A percentile compares a stretch with the other conserved stretches of the same genome.
Conservation (phyloP, 1,140 invertebrate species). For the Sesamia nonagrioides region DNA sequence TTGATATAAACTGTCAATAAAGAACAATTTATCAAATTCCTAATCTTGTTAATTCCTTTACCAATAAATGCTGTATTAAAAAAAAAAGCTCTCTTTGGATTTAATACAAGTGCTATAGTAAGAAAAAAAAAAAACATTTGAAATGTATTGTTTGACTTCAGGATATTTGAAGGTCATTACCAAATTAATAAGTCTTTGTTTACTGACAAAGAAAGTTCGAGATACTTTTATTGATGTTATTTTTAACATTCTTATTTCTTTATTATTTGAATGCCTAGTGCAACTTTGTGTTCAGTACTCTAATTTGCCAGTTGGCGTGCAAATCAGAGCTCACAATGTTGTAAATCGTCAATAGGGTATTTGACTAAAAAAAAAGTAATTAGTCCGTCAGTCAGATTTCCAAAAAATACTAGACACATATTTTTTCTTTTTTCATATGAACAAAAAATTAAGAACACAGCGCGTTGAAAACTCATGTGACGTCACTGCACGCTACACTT, state of each 20-base stretch:
- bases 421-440: too few species aligned
- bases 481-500: too few species aligned
- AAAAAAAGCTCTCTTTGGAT: not conserved
- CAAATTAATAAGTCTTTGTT: slow-evolving; percentile 6
- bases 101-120: not conserved
- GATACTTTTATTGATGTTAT: slow-evolving; percentile 1
- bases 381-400: too few species aligned
- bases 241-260: slow-evolving; percentile 5
- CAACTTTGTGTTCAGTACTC: slow-evolving; percentile 8
- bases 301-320: too few species aligned
- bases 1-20: not conserved
- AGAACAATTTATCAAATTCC: too few species aligned
- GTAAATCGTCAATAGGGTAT: too few species aligned
- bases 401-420: too few species aligned
- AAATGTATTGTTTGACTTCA: not conserved
- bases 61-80: not conserved
- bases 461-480: too few species aligned
- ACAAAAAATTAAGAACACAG: too few species aligned
- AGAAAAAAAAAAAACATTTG: not conserved
- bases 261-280: too few species aligned
- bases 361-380: too few species aligned
- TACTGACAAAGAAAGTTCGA: slow-evolving; percentile 28
- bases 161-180: slow-evolving; percentile 24
- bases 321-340: too few species aligned
- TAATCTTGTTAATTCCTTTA: not conserved